Evolutionary conservation across 2,797 vertebrate genomes (phyloP).

Genomic region (Hemitrygon akajei): DNA sequence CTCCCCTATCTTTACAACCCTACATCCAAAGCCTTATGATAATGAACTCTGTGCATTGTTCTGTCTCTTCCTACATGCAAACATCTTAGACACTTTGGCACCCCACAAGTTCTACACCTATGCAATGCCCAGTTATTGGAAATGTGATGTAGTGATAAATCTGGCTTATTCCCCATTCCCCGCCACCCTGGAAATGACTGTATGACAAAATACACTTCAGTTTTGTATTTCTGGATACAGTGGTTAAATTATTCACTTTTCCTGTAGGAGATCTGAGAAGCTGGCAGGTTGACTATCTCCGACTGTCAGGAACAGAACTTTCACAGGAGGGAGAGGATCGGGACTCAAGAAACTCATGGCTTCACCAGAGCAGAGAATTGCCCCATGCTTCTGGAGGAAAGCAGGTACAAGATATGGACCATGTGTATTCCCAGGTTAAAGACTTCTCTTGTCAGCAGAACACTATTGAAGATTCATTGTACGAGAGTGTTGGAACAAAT

Average conservation of each 20-base stretch:
- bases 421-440: background rate
- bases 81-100: background rate
- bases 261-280: background rate
- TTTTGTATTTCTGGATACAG: background rate
- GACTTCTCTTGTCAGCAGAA: background rate
- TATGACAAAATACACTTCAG: background rate
- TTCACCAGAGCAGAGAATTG: background rate
- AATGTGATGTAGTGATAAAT: background rate
- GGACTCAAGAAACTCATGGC: background rate
- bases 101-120: background rate
- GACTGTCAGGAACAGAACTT: background rate
- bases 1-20: background rate
- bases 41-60: background rate
- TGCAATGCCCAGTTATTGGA: background rate
- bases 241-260: background rate
- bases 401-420: background rate
- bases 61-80: background rate
- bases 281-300: background rate
- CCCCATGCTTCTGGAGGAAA: background rate
- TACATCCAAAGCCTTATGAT: background rate
- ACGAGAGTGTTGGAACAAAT: slow-evolving; percentile 19
- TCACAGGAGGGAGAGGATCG: background rate
- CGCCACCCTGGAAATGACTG: background rate
- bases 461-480: background rate
- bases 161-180: background rate